These are phyloP conservation scores for Drosophila yakuba DNA, from an alignment of 1,140 invertebrate species.

Conservation along the genomic window DNA sequence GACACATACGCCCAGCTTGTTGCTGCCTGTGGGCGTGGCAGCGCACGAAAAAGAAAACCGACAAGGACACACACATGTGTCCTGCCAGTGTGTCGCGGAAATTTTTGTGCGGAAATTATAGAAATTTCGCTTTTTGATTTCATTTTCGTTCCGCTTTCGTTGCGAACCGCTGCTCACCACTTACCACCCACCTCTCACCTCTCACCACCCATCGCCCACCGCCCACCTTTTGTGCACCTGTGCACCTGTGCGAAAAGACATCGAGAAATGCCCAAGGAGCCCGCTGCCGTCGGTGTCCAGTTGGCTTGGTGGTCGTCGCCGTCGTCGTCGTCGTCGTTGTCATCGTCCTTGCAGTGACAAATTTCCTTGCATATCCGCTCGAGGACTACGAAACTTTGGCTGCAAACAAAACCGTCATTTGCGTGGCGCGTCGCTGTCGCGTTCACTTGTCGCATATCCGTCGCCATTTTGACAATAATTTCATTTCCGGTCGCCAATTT, in stretches of 20 bases:
- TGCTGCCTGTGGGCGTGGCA: slow-evolving; percentile 68
- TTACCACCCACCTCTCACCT: background rate
- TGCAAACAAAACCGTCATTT: slow-evolving; percentile 55
- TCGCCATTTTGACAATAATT: slow-evolving; percentile 75
- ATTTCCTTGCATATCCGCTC: slow-evolving; percentile 78
- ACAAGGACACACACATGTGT: slow-evolving; percentile 33
- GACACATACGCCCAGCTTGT: slow-evolving; percentile 68
- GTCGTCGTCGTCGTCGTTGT: background rate
- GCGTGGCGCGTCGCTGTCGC: slow-evolving; percentile 55
- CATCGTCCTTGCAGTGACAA: slow-evolving; percentile 67
- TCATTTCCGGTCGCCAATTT: slow-evolving; percentile 61
- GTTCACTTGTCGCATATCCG: slow-evolving; percentile 70
- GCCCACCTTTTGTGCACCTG: slow-evolving; percentile 33
- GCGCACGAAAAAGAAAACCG: slow-evolving; percentile 2
- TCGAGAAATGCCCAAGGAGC: slow-evolving; percentile 48
- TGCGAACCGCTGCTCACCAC: slow-evolving; percentile 25
- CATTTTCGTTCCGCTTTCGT: slow-evolving; percentile 61
- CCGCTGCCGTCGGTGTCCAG: slow-evolving; percentile 29
- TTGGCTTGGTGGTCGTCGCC: background rate
- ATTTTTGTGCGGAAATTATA: slow-evolving; percentile 82
- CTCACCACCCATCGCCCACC: background rate
- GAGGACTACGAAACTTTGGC: slow-evolving; percentile 24
- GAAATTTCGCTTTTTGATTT: slow-evolving; percentile 80
- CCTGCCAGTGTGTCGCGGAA: slow-evolving; percentile 57
- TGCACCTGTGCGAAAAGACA: slow-evolving; percentile 44